Percentiles rank a stretch among this genome's conserved stretches.
Conservation (phyloP, 92 coral and sea anemone species). For the Isaurus tuberculatus region DNA sequence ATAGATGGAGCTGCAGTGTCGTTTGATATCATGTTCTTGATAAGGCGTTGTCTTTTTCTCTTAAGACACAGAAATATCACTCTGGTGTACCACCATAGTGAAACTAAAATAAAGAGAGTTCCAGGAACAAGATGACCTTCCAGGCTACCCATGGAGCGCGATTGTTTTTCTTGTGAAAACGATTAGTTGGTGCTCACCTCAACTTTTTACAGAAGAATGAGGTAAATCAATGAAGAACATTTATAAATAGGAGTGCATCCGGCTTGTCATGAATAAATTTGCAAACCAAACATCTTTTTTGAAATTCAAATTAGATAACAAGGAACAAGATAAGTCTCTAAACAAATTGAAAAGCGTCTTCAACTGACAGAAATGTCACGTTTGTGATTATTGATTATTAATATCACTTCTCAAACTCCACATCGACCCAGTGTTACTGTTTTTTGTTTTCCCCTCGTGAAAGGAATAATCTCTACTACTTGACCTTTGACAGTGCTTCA, state of each 20-base stretch:
- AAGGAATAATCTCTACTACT: no score
- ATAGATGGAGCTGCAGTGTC: not conserved
- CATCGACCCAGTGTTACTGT: no score
- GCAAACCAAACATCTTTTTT: not conserved
- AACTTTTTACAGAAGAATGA: not conserved
- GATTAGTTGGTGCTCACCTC: not conserved
- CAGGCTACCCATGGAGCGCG: constrained; percentile 76
- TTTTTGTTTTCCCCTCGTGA: no score
- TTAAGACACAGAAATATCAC: constrained; percentile 36
- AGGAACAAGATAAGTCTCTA: not conserved
- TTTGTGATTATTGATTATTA: not conserved
- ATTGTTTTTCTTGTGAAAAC: not conserved
- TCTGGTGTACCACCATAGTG: constrained; percentile 82
- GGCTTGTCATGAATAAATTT: not conserved
- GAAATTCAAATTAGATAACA: constrained; percentile 10
- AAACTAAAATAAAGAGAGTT: constrained; percentile 57
- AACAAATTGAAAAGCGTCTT: not conserved
- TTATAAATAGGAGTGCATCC: not conserved
- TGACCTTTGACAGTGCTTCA: no score
- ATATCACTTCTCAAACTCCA: not conserved
- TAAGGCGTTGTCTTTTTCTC: not conserved
- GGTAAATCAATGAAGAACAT: no score
- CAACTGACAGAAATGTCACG: not conserved
- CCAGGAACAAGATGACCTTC: constrained; percentile 89
- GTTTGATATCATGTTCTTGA: not conserved